phyloP scores from a whole-genome alignment of 2,888 invertebrate genomes.

The Drosophila engyochracea region DNA sequence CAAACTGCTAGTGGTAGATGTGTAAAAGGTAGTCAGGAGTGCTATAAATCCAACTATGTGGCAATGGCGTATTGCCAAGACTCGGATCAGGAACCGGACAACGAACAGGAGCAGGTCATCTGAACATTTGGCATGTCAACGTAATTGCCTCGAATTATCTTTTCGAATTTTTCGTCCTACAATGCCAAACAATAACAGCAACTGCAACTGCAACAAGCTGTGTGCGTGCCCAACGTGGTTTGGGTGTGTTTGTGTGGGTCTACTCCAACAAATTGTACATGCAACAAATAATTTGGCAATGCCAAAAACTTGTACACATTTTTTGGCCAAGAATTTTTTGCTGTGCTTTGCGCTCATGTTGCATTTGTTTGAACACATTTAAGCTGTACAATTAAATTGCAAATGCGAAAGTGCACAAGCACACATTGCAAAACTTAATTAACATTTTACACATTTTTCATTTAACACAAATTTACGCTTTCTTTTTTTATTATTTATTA shows the following conservation, averaged over 20 bases:
- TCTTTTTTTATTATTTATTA: slow-evolving; percentile 3
- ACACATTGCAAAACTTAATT: slow-evolving; percentile 58
- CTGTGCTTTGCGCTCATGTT: slow-evolving; percentile 17
- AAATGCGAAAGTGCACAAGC: slow-evolving; percentile 19
- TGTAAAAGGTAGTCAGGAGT: no score
- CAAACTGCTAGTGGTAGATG: slow-evolving; percentile 7
- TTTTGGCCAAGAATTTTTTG: slow-evolving; percentile 45
- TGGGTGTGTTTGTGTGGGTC: slow-evolving; percentile 20
- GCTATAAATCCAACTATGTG: slow-evolving; percentile 6
- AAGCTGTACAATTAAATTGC: slow-evolving; percentile 33
- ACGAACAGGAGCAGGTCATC: slow-evolving; percentile 18
- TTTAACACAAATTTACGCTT: not conserved
- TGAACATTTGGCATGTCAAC: slow-evolving; percentile 77
- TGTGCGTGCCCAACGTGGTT: slow-evolving; percentile 5
- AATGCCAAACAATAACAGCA: slow-evolving; percentile 34
- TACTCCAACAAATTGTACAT: slow-evolving; percentile 36
- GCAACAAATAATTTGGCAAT: slow-evolving; percentile 59
- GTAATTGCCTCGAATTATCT: slow-evolving; percentile 78
- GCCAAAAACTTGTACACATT: slow-evolving; percentile 54
- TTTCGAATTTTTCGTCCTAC: slow-evolving; percentile 57
- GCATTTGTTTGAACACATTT: slow-evolving; percentile 14
- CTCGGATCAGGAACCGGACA: not conserved
- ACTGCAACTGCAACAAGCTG: slow-evolving; percentile 20
- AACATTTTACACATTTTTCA: slow-evolving; percentile 26
- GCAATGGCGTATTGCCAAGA: slow-evolving; percentile 58